Evolutionary conservation across 2,113 vertebrate species (phyloP).

Genomic region (Cynocephalus volans): DNA sequence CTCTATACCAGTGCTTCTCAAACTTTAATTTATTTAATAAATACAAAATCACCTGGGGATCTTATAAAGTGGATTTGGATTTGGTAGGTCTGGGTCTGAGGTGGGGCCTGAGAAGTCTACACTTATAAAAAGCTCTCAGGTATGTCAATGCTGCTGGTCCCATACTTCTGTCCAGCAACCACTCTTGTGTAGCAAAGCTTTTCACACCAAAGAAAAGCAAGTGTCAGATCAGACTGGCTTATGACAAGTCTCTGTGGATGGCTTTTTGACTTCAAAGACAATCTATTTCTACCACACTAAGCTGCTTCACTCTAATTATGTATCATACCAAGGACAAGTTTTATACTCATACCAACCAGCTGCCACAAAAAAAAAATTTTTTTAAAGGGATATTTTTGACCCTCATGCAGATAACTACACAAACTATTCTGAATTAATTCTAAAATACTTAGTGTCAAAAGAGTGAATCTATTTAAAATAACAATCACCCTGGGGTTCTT

Average conservation of each 20-base stretch:
- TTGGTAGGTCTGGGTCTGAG: neutral
- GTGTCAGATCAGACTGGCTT: constrained; percentile 29
- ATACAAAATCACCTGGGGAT: neutral
- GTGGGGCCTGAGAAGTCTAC: neutral
- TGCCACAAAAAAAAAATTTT: no score
- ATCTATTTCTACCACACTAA: neutral
- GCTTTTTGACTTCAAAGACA: constrained; percentile 25
- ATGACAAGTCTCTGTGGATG: neutral
- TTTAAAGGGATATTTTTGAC: neutral
- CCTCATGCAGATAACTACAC: constrained; percentile 19
- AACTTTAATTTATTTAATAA: no score
- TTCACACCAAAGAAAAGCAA: constrained; percentile 45
- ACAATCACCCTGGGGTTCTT: neutral
- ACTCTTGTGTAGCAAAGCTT: neutral
- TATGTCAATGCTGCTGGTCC: neutral
- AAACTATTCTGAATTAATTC: constrained; percentile 19
- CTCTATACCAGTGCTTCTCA: neutral
- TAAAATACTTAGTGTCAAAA: neutral
- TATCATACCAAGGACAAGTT: no score
- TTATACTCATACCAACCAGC: no score
- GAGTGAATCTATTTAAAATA: constrained; percentile 32
- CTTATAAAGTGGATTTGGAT: neutral
- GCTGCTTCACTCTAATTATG: neutral
- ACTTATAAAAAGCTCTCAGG: neutral
- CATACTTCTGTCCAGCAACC: neutral